These are phyloP conservation scores for Psettodes erumei DNA, from an alignment of 2,113 vertebrate species.

Conservation along the genomic window DNA sequence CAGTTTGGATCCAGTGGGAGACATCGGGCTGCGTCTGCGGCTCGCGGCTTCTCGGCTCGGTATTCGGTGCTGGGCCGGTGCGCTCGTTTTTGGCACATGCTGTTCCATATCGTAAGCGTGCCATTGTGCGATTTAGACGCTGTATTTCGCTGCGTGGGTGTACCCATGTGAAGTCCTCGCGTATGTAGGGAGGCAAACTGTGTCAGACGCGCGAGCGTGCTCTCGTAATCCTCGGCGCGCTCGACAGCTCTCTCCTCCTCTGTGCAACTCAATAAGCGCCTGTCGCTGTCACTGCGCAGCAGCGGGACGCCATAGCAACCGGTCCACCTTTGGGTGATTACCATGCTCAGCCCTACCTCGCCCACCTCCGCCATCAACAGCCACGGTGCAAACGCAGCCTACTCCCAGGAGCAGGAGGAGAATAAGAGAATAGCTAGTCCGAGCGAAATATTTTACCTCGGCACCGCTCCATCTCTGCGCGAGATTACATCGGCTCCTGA, in stretches of 20 bases:
- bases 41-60: constrained; percentile 49
- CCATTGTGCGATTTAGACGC: constrained; percentile 67
- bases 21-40: constrained; percentile 41
- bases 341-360: constrained; percentile 60
- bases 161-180: not conserved
- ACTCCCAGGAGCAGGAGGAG: constrained; percentile 6
- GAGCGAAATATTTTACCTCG: constrained; percentile 28
- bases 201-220: constrained; percentile 15
- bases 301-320: constrained; percentile 78
- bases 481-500: not conserved
- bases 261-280: constrained; percentile 78
- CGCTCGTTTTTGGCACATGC: constrained; percentile 62
- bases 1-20: constrained; percentile 60
- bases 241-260: constrained; percentile 78
- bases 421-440: constrained; percentile 10
- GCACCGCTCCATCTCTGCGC: not conserved
- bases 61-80: constrained; percentile 53
- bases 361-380: constrained; percentile 51
- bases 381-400: constrained; percentile 41
- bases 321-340: constrained; percentile 73
- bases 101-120: constrained; percentile 55
- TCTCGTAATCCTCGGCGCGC: constrained; percentile 45
- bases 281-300: constrained; percentile 84
- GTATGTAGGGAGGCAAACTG: constrained; percentile 24
- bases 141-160: not conserved